Conservation (phyloP, 1,140 invertebrate species). For the Diabrotica undecimpunctata region DNA sequence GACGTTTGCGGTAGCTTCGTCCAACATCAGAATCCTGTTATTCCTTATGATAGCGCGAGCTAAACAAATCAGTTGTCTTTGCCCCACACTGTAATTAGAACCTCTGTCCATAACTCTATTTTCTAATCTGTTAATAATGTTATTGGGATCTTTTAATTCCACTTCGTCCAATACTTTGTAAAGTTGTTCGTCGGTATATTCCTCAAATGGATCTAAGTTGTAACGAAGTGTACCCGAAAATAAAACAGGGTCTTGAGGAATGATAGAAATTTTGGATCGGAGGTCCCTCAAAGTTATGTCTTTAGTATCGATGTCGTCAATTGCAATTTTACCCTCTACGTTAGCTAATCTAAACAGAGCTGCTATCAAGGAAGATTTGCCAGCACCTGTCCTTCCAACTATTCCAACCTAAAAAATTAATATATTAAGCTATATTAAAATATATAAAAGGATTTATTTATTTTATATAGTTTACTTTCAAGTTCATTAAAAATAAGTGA, state of each 20-base stretch:
- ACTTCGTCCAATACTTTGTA: constrained; percentile 62
- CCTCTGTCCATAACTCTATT: constrained; percentile 58
- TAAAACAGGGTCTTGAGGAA: constrained; percentile 79
- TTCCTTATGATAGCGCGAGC: constrained; percentile 67
- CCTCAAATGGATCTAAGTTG: constrained; percentile 80
- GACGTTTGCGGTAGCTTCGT: constrained; percentile 58
- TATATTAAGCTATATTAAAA: not conserved
- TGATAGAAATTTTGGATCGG: constrained; percentile 69
- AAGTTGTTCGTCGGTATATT: constrained; percentile 57
- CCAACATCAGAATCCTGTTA: constrained; percentile 61
- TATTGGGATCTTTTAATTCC: constrained; percentile 33
- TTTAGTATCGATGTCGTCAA: constrained; percentile 66
- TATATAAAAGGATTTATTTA: not conserved
- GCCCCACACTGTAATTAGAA: constrained; percentile 66
- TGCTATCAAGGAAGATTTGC: constrained; percentile 73
- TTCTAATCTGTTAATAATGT: constrained; percentile 51
- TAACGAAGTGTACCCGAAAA: constrained; percentile 74
- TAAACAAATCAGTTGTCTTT: constrained; percentile 66
- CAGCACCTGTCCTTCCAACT: constrained; percentile 72
- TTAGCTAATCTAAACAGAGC: constrained; percentile 63
- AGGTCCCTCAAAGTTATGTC: constrained; percentile 63
- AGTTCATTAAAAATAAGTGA: not conserved
- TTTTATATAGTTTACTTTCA: not conserved
- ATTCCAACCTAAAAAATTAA: constrained; percentile 53
- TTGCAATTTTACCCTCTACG: constrained; percentile 63